phyloP scores from a whole-genome alignment of 2,113 vertebrate genomes.

The Acrocephalus kingi region DNA sequence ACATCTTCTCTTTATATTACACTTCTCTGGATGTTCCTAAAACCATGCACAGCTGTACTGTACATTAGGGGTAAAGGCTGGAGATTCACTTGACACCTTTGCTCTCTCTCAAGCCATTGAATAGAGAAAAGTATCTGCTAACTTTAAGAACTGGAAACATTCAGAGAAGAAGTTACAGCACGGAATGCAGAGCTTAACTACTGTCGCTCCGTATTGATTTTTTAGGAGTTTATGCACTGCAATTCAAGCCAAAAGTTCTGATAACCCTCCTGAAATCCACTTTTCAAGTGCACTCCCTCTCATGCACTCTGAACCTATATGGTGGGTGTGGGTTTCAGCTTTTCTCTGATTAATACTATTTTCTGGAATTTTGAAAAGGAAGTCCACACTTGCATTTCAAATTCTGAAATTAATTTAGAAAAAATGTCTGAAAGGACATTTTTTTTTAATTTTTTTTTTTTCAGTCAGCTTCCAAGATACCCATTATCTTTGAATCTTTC shows the following conservation, averaged over 20 bases:
- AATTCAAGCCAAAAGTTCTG: neutral
- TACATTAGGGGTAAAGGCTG: neutral
- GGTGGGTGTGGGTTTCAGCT: neutral
- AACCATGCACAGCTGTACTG: neutral
- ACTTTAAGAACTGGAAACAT: neutral
- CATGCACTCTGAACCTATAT: neutral
- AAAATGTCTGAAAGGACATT: neutral
- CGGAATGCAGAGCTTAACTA: neutral
- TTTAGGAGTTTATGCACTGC: neutral
- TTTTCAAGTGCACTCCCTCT: neutral
- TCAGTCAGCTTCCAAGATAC: neutral
- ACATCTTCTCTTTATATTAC: neutral
- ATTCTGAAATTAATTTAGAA: neutral
- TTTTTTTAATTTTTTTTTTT: neutral
- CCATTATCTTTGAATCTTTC: neutral
- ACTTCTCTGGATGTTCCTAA: neutral
- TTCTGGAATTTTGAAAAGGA: neutral
- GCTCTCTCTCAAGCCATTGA: neutral
- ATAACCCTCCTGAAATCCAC: neutral
- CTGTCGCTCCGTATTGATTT: neutral
- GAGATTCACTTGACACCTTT: neutral
- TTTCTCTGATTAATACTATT: neutral
- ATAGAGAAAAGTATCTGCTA: neutral
- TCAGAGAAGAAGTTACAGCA: neutral
- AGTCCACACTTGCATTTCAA: neutral